Base-by-base conservation (phyloP, 1,140 invertebrate species). In the Apis dorsata region DNA sequence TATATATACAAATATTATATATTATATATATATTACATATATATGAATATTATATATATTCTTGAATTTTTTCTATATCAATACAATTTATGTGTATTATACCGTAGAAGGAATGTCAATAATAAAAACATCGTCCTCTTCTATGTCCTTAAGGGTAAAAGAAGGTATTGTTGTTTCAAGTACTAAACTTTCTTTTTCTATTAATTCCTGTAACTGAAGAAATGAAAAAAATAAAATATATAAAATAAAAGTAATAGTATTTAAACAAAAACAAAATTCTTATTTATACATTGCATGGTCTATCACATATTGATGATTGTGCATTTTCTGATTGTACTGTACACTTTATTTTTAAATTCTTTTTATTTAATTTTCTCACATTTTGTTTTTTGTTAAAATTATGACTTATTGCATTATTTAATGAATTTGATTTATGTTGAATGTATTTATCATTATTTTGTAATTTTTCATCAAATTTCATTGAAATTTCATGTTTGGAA, bases 271-370 rank as follows among this genome's bases (percentile, higher is more conserved):
- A 7, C 3, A 34, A 74, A 66, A 57, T 53, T 68, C 28, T 51
- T 63, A 17, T 78, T 65, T 57, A 1, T 83, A 83, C 81, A 72
- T 83, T 72, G 7, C 12, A 12, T 63, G 81, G 81, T 59, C 76
- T 83, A 13, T 5, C 21, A 10, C 10, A 1, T 17, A 12, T 34
- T 51, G 49, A 1, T 68, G 24, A 5, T 57, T 44, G 4, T 12
- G 70, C 34, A 10, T 63, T 65, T 11, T 8, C 17, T 49, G 19
- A 1, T 28, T 65, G 55, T 4, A 2, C 21, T 8, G 10, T 8
- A 49, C 4, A 49, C 13, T 53, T 21, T 51, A 11, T 59, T 57
- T 49, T 1, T 19, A 17, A 9, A 51, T 57, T 49, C 21, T 44
- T 19, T 34, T 65, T 34, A 49, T 12, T 76, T 1, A 17, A 13